Evolutionary conservation across 2,888 invertebrate species (phyloP).

Genomic region (Ormyrus thymus): DNA sequence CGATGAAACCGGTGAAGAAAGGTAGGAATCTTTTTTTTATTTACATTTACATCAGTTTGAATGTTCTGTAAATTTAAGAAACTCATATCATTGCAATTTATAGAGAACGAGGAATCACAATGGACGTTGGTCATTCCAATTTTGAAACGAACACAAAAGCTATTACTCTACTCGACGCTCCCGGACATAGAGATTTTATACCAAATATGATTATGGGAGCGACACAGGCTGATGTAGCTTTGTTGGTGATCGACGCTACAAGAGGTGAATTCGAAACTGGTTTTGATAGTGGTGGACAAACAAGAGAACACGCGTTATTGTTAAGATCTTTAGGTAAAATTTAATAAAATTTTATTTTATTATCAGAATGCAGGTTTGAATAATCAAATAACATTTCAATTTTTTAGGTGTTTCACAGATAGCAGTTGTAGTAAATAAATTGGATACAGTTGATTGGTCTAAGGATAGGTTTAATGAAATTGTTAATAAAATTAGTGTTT

Average conservation of each 20-base stretch:
- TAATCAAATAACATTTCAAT: constrained; percentile 34
- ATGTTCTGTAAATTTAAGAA: neutral
- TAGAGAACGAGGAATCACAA: constrained; percentile 96
- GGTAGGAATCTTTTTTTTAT: constrained; percentile 72
- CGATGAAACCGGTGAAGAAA: constrained; percentile 98
- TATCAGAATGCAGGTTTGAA: constrained; percentile 9
- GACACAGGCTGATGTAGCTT: constrained; percentile 97
- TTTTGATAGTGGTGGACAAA: constrained; percentile 98
- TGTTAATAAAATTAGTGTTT: constrained; percentile 84
- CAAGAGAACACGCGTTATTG: constrained; percentile 96
- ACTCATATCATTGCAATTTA: constrained; percentile 5
- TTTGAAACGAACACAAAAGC: constrained; percentile 91
- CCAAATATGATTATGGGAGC: constrained; percentile 99
- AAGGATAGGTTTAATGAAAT: constrained; percentile 94
- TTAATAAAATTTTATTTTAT: constrained; percentile 12
- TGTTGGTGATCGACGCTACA: constrained; percentile 96
- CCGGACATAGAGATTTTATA: constrained; percentile 99
- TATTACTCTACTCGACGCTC: constrained; percentile 94
- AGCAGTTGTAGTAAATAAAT: constrained; percentile 96
- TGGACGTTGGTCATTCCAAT: constrained; percentile 96
- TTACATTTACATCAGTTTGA: neutral
- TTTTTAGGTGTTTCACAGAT: constrained; percentile 90
- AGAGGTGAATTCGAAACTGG: constrained; percentile 99
- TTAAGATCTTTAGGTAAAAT: constrained; percentile 83
- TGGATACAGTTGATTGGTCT: constrained; percentile 97